A percentile compares a stretch with the other conserved stretches of the same genome.
phyloP scores from a whole-genome alignment of 2,113 vertebrate genomes.

The Fukomys damarensis region DNA sequence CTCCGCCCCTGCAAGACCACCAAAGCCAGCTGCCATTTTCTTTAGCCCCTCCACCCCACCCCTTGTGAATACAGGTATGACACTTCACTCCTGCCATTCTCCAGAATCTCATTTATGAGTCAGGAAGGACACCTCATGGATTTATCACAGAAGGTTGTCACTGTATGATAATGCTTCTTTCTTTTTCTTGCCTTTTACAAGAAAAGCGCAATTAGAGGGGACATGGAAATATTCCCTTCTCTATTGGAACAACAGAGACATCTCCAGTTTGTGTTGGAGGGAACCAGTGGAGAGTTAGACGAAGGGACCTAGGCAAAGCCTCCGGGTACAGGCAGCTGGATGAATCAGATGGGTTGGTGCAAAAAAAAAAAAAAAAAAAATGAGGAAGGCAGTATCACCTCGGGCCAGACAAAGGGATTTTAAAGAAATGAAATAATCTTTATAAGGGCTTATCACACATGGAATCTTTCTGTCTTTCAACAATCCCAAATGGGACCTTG shows the following conservation, averaged over 20 bases:
- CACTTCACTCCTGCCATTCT: background rate
- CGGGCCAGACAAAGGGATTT: background rate
- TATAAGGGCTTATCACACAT: background rate
- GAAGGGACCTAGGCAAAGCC: background rate
- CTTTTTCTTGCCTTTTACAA: background rate
- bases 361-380: background rate
- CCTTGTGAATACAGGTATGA: background rate
- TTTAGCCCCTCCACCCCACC: too few relatives aligned
- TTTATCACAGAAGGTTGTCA: background rate
- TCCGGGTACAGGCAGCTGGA: background rate
- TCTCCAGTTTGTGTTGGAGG: background rate
- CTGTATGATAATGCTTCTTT: background rate
- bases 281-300: background rate
- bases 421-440: background rate
- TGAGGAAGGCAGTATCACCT: background rate
- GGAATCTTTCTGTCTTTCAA: background rate
- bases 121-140: background rate
- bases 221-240: background rate
- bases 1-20: background rate
- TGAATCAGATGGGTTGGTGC: background rate
- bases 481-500: background rate
- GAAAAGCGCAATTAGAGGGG: background rate
- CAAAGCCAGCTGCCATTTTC: background rate
- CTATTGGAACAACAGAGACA: background rate
- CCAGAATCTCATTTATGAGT: background rate